Evolutionary conservation across 53 echinoderm and acorn worm species (phyloP).

Genomic region (Mesocentrotus franciscanus): DNA sequence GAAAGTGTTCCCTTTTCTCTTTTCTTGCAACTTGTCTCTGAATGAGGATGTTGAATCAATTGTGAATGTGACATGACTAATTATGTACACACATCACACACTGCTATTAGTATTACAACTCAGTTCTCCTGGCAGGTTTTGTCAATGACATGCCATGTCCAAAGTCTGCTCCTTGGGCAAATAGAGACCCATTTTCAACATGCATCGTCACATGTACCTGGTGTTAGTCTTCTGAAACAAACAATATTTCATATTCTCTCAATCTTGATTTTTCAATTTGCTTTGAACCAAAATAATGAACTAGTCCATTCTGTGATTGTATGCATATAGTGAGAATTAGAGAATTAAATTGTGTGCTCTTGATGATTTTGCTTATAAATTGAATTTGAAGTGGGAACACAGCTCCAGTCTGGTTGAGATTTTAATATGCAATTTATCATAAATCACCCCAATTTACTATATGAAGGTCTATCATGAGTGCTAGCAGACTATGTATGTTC

Average conservation of each 20-base stretch:
- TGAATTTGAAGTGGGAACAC: background rate
- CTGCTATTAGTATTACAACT: background rate
- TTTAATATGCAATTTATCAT: background rate
- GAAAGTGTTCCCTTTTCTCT: background rate
- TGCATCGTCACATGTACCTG: background rate
- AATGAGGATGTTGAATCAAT: background rate
- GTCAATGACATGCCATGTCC: slow-evolving; percentile 37
- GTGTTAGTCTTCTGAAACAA: slow-evolving; percentile 4
- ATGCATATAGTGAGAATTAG: background rate
- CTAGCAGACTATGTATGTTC: background rate
- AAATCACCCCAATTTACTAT: background rate
- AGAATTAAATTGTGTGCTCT: background rate
- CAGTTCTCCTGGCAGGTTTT: slow-evolving; percentile 12
- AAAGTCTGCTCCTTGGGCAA: slow-evolving; percentile 52
- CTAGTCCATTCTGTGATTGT: background rate
- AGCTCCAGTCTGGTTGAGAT: background rate
- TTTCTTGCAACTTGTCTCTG: background rate
- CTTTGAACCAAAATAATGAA: background rate
- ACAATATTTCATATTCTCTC: slow-evolving; percentile 9
- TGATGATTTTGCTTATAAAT: background rate
- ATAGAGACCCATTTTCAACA: slow-evolving; percentile 8
- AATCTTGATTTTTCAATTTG: background rate
- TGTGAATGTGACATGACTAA: slow-evolving; percentile 32
- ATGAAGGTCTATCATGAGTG: background rate
- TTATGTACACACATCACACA: background rate